These are phyloP conservation scores for Cassiopea andromeda DNA, from an alignment of 30 jellyfish, hydroid and myxozoan species.

Conservation along the genomic window DNA sequence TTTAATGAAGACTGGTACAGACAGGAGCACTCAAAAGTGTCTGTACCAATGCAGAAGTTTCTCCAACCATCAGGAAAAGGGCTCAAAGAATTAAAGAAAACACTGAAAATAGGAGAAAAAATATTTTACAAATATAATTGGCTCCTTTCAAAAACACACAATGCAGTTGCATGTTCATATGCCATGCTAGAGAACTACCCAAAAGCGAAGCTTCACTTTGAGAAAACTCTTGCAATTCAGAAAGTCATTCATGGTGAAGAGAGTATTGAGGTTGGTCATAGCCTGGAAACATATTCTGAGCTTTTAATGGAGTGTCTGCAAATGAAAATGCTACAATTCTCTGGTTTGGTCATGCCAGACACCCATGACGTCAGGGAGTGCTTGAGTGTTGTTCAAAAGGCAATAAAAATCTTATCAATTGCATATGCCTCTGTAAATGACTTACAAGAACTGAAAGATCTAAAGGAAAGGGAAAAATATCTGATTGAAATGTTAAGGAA, in stretches of 20 bases:
- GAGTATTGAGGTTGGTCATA: slow-evolving; percentile 83
- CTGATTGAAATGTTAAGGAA: slow-evolving; percentile 7
- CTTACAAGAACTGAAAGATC: slow-evolving; percentile 23
- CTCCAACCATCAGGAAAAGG: slow-evolving; percentile 3
- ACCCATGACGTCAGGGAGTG: slow-evolving; percentile 22
- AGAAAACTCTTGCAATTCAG: slow-evolving; percentile 51
- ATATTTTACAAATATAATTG: slow-evolving; percentile 47
- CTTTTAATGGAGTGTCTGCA: slow-evolving; percentile 57
- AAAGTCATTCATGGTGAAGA: slow-evolving; percentile 63
- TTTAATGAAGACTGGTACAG: slow-evolving; percentile 28
- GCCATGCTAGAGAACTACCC: slow-evolving; percentile 54
- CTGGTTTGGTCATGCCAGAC: background rate
- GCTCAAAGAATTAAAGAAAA: slow-evolving; percentile 22
- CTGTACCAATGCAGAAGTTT: background rate
- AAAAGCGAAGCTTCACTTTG: slow-evolving; percentile 49
- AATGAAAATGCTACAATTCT: slow-evolving; percentile 20
- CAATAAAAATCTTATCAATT: slow-evolving; percentile 11
- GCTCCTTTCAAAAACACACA: slow-evolving; percentile 48
- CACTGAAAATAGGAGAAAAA: slow-evolving; percentile 38
- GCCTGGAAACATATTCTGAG: slow-evolving; percentile 75
- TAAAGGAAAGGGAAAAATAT: slow-evolving; percentile 23
- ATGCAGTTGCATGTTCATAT: slow-evolving; percentile 71
- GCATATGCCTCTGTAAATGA: background rate
- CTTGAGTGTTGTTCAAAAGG: slow-evolving; percentile 30
- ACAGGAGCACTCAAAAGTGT: background rate